Conservation (phyloP, 1,140 invertebrate genomes). For the Mamestra configurata region DNA sequence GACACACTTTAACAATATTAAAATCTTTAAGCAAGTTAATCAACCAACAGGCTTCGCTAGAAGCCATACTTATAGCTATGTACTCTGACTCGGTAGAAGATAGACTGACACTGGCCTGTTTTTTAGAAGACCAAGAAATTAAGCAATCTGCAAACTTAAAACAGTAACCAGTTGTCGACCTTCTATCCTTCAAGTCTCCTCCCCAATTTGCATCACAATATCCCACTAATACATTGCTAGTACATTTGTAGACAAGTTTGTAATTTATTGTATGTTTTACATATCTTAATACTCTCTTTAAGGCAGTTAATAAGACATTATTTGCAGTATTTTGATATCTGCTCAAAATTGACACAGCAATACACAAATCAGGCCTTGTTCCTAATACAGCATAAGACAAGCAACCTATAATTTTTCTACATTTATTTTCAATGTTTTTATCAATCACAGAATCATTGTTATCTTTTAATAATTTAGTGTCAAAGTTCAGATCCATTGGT, state of each 20-base stretch:
- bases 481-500: conserved; percentile 68
- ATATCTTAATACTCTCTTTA: conserved; percentile 61
- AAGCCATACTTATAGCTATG: too few species aligned
- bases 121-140: conserved; percentile 76
- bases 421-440: conserved; percentile 56
- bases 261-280: conserved; percentile 60
- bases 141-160: conserved; percentile 70
- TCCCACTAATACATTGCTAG: conserved; percentile 52
- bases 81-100: too few species aligned
- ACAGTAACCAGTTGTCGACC: conserved; percentile 64
- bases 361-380: conserved; percentile 64
- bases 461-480: conserved; percentile 10
- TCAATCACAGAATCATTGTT: neutral
- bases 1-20: neutral
- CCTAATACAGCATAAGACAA: conserved; percentile 63
- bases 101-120: conserved; percentile 74
- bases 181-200: conserved; percentile 64
- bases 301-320: conserved; percentile 54
- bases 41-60: too few species aligned
- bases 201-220: conserved; percentile 75
- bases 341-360: conserved; percentile 60
- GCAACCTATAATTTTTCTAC: conserved; percentile 63
- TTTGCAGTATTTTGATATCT: conserved; percentile 58
- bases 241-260: conserved; percentile 56
- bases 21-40: too few species aligned